Base-by-base conservation (phyloP, 2,797 vertebrate species). In the Ptychobarbus kaznakovi region DNA sequence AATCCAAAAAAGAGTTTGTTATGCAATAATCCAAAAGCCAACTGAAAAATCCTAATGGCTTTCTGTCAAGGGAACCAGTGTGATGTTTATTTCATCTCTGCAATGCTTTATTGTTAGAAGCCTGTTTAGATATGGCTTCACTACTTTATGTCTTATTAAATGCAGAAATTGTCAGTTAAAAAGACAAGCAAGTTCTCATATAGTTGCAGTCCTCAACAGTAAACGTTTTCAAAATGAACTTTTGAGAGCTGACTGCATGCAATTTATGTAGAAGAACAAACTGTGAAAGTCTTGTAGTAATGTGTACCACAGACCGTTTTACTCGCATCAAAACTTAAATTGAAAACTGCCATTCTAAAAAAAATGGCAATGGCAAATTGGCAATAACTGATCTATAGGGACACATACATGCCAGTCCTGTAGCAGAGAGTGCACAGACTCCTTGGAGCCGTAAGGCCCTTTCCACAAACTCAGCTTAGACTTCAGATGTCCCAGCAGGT, bases 401-500 rank as follows among this genome's bases (percentile, higher is more conserved):
- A 58, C 69, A 92, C 94, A 94, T 91, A 98, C 97, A 83, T 94
- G 95, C 96, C 96, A 98, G 87, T 96, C 96, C 89, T 94, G 90
- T 81, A 97, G 91, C 20, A 97, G 89, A 53, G 84, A 85, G 46
- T 90, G 88, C 53, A 96, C 93, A 0, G 92, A 91, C 56, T 96
- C 96, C 87, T 93, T 95, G 35, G 92, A 95, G 58, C 91, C 93
- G 5, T 94, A 97, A 42, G 95, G 95, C 69, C 92, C 15, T n/a
- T 92, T 92, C 96, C 97, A 97, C 80, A 93, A 89, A 86, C 93
- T 92, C 73, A 98, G 74, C 70, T 96, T 97, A 12, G 87, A 87
- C 44, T 83, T 92, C 28, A 95, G 77, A 84, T 92, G 91, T 8
- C 87, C 91, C 81, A 95, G 90, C 80, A 97, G 90, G 81, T 93